Conservation (phyloP, 2,888 invertebrate species). For the Gortyna flavago region DNA sequence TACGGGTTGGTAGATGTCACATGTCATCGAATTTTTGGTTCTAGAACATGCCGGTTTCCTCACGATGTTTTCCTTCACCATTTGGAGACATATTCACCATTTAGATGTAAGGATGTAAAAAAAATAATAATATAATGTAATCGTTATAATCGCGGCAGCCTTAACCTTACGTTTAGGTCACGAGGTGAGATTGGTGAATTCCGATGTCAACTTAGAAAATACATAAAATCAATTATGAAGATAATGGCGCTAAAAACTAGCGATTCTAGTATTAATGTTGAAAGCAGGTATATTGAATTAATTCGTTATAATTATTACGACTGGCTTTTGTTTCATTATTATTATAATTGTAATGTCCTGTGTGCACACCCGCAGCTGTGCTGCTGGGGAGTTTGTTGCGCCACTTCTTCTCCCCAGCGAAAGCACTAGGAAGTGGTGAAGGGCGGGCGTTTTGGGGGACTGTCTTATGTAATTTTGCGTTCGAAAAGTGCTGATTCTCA, state of each 20-base stretch:
- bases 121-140: neutral
- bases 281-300: conserved; percentile 42
- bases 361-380: neutral
- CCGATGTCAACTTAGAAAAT: conserved; percentile 61
- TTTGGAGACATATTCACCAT: no score
- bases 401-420: no score
- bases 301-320: conserved; percentile 35
- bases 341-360: neutral
- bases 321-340: conserved; percentile 39
- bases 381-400: no score
- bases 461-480: no score
- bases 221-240: conserved; percentile 36
- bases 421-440: no score
- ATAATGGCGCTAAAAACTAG: conserved; percentile 46
- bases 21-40: neutral
- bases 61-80: neutral
- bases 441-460: no score
- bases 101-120: no score
- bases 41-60: neutral
- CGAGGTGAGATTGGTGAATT: conserved; percentile 55
- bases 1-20: neutral
- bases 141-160: neutral
- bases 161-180: conserved; percentile 52
- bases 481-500: no score
- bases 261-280: conserved; percentile 25